These are phyloP conservation scores for Drosophila aldrichi DNA, from an alignment of 2,888 invertebrate genomes.

Conservation along the genomic window DNA sequence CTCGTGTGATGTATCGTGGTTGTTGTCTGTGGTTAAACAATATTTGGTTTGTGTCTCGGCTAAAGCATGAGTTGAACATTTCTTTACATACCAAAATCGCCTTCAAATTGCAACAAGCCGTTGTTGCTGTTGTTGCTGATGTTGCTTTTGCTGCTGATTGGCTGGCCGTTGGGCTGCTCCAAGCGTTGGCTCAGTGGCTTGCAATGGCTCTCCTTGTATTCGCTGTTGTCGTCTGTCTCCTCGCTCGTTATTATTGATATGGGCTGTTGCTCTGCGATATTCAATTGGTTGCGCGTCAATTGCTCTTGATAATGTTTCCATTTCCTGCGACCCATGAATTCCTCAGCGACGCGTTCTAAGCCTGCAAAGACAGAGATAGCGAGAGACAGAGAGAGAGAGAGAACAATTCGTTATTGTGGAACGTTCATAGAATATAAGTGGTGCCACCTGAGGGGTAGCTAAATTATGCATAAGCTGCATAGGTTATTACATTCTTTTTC, in stretches of 20 bases:
- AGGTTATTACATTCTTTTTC: constrained; percentile 37
- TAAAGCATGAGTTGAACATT: background rate
- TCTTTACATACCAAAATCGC: constrained; percentile 59
- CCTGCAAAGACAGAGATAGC: constrained; percentile 86
- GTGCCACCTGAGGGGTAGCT: constrained; percentile 23
- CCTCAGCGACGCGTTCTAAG: constrained; percentile 98
- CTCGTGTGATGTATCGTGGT: constrained; percentile 64
- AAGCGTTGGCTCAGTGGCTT: constrained; percentile 70
- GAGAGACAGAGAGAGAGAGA: background rate
- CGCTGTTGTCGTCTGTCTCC: constrained; percentile 40
- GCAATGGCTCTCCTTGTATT: constrained; percentile 55
- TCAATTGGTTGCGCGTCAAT: constrained; percentile 86
- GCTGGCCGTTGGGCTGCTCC: constrained; percentile 58
- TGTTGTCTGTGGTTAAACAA: constrained; percentile 46
- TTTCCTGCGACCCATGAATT: constrained; percentile 98
- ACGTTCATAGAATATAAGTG: constrained; percentile 8
- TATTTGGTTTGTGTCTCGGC: background rate
- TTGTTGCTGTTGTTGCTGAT: constrained; percentile 21
- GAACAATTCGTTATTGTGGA: background rate
- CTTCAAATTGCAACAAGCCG: constrained; percentile 53
- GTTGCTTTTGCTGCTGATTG: background rate
- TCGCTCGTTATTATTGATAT: constrained; percentile 60
- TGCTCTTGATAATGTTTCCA: constrained; percentile 97
- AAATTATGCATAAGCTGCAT: constrained; percentile 36
- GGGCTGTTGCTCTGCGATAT: constrained; percentile 79